Percentiles rank a stretch among this genome's conserved stretches.
phyloP scores from a whole-genome alignment of 2,113 vertebrate genomes.

The Peucedramus taeniatus region DNA sequence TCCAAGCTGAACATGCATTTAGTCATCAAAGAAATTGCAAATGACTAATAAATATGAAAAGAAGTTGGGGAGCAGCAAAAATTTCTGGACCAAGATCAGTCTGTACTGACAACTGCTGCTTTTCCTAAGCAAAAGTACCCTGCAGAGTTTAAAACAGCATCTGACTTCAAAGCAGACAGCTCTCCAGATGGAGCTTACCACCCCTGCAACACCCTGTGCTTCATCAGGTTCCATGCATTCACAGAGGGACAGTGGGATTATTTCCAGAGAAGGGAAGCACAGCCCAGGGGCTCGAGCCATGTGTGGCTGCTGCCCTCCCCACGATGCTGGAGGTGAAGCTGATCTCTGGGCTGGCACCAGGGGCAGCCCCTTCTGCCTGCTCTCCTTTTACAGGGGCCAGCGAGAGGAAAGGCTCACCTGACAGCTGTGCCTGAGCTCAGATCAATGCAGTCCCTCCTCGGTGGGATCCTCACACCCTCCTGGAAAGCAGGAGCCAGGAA shows the following conservation, averaged over 20 bases:
- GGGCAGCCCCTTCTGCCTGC: neutral
- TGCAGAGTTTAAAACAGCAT: neutral
- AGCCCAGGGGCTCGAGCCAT: accelerated
- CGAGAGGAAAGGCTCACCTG: neutral
- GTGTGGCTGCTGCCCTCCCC: accelerated
- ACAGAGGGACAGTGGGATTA: neutral
- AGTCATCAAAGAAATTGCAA: constrained; percentile 11
- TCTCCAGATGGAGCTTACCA: constrained; percentile 36
- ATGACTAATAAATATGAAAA: neutral
- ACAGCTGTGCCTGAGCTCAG: neutral
- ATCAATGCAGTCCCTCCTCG: accelerated
- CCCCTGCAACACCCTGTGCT: neutral
- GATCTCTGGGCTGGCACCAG: neutral
- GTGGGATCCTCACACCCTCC: accelerated
- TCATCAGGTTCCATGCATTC: neutral
- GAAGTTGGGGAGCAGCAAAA: neutral
- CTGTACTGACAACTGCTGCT: constrained; percentile 31
- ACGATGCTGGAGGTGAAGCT: neutral
- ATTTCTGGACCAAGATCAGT: constrained; percentile 34
- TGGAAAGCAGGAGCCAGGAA: neutral
- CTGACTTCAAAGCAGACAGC: neutral
- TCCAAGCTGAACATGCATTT: neutral
- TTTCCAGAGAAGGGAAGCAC: neutral
- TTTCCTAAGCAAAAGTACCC: neutral
- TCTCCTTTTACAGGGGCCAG: neutral